Base-by-base conservation (phyloP, 1,140 invertebrate genomes). In the Microvelia longipes region DNA sequence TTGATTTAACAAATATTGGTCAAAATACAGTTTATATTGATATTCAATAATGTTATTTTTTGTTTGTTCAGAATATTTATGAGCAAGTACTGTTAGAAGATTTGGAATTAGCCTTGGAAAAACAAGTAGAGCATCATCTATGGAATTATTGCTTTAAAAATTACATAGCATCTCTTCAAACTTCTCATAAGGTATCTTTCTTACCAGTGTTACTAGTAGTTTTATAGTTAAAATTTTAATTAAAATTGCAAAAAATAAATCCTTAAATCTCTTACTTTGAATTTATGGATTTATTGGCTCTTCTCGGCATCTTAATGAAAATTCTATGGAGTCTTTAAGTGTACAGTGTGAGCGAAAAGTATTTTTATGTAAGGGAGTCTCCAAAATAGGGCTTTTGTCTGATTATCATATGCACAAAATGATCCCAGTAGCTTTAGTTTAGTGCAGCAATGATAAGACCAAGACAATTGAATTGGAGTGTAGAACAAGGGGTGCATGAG, bases 121-220 rank as follows among this genome's bases (percentile, higher is more conserved):
- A 90, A 76, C 93, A 93, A 81, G 89, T 93, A 26, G 92, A 94
- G 78, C 91, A 92, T 77, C 91, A 93, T 75, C 80, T 94, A 71
- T 94, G 92, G 92, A 94, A 91, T 78, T 82, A 90, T 77, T 90
- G 90, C 15, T 93, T 93, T 81, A 93, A 93, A 78, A 91, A 91
- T 79, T 89, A 91, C 78, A 94, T 94, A 78, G 88, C 86, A 71
- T 83, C 84, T 27, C 79, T 93, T 62, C 91, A 93, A 76, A 83
- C 84, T n/a, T n/a, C n/a, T n/a, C n/a, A n/a, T n/a, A n/a, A n/a
- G n/a, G n/a, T n/a, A n/a, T n/a, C n/a, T n/a, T n/a, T 26, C 85
- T 88, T 69, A 84, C 86, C 13, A 90, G 89, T 76, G 89, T 92
- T 75, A 87, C 87, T 77, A 90, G 90, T 82, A n/a, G n/a, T n/a